Percentiles rank a stretch among this genome's conserved stretches.
phyloP scores from a whole-genome alignment of 2,888 invertebrate species.

The Drosophila anomelani region DNA sequence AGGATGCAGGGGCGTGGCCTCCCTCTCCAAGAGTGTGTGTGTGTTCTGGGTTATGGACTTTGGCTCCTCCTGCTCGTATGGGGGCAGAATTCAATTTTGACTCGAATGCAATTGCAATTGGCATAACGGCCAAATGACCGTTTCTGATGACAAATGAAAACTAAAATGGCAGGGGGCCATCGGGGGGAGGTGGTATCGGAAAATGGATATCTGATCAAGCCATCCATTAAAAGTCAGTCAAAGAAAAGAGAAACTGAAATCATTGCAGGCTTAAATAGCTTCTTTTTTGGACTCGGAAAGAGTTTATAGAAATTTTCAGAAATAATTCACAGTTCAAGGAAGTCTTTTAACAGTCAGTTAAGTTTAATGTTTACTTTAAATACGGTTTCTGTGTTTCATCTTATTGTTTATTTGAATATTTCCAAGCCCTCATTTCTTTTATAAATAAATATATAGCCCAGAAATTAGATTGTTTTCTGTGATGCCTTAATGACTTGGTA shows the following conservation, averaged over 20 bases:
- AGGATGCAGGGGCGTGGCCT: slow-evolving; percentile 20
- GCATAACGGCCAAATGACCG: slow-evolving; percentile 57
- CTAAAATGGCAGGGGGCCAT: slow-evolving; percentile 46
- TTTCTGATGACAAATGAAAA: slow-evolving; percentile 73
- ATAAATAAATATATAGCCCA: neutral
- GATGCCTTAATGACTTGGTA: neutral
- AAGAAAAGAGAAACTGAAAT: neutral
- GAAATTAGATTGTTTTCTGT: neutral
- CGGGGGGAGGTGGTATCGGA: neutral
- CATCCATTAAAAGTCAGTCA: slow-evolving; percentile 7
- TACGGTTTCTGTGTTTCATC: neutral
- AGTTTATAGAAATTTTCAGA: neutral
- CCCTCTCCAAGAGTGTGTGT: slow-evolving; percentile 4
- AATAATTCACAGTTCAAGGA: neutral
- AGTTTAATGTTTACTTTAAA: neutral
- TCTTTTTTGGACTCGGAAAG: neutral
- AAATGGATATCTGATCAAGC: slow-evolving; percentile 17
- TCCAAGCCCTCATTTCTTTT: accelerated
- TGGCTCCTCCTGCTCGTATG: slow-evolving; percentile 35
- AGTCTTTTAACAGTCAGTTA: neutral
- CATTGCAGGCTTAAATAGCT: neutral
- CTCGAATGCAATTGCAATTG: slow-evolving; percentile 70
- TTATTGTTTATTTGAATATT: neutral
- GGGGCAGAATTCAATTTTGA: slow-evolving; percentile 69
- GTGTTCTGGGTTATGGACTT: slow-evolving; percentile 42